Evolutionary conservation across 1,140 invertebrate species (phyloP).

Genomic region (Tetranychus urticae): DNA sequence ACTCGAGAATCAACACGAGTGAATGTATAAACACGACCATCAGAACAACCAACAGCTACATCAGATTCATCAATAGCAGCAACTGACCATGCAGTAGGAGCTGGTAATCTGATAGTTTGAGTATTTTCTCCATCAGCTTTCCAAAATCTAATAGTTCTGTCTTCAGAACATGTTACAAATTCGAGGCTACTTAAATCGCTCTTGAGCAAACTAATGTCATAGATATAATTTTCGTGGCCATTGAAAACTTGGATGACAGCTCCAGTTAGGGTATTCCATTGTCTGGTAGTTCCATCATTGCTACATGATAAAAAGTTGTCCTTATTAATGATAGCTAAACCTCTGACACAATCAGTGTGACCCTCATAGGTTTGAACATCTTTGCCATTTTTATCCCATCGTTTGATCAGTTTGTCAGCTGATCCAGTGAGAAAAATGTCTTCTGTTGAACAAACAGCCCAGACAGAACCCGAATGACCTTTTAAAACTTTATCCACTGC

Average conservation of each 20-base stretch:
- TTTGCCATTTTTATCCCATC: constrained; percentile 39
- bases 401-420: constrained; percentile 66
- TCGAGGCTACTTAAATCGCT: constrained; percentile 27
- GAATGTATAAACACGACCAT: constrained; percentile 33
- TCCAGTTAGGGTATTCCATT: constrained; percentile 46
- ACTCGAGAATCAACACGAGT: constrained; percentile 37
- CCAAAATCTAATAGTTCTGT: constrained; percentile 67
- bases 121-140: constrained; percentile 24
- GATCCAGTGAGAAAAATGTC: constrained; percentile 50
- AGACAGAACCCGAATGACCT: constrained; percentile 61
- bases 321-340: constrained; percentile 36
- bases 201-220: constrained; percentile 33
- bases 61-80: constrained; percentile 55
- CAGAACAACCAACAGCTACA: constrained; percentile 47
- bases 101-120: constrained; percentile 51
- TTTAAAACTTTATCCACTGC: constrained; percentile 30
- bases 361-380: constrained; percentile 25
- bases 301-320: constrained; percentile 58
- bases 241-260: constrained; percentile 48
- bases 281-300: constrained; percentile 62
- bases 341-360: constrained; percentile 74
- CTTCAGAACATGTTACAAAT: constrained; percentile 58
- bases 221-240: constrained; percentile 45
- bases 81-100: constrained; percentile 69
- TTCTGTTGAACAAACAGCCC: constrained; percentile 41